Base-by-base conservation (phyloP, 92 coral and sea anemone genomes). In the Montipora capitata region DNA sequence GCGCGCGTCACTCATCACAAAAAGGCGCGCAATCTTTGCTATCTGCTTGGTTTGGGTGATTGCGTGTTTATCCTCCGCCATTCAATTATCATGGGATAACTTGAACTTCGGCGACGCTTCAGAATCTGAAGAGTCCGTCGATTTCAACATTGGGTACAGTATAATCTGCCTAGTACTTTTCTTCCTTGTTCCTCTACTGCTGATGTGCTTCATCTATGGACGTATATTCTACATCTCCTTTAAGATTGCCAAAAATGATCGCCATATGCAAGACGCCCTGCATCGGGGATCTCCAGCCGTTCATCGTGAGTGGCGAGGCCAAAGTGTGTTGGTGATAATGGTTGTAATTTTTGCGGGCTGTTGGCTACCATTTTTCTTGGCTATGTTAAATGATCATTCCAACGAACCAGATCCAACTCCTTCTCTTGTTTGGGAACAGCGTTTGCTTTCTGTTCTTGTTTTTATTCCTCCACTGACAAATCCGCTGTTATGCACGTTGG, bases 61-160 rank as follows among this genome's bases (percentile, higher is more conserved):
- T 4, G 67, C 95, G 1, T 38, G 51, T 1, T 16, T 73, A 7
- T 87, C 83, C 4, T 69, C 98, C 10, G 45, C 87, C 0, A 43
- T 89, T 38, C 98, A 94, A 83, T 91, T 94, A 40, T 69, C 94
- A 3, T 94, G 94, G 98, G 48, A 81, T 15, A 20, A 43, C 2
- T 45, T 40, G 35, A 27, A 27, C 35, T 1, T 27, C 12, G 78
- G 75, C 41, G 74, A 41, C 3, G n/a, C 39, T 17, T 42, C 74
- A 4, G 92, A 92, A 14, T 86, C 74, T 10, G 18, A 68, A 7
- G 75, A 39, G 40, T 64, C 86, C 10, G 74, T 64, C 12, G 62
- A 79, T n/a, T 2, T 57, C 8, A 48, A 77, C 44, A n/a, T 42
- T 41, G 17, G 62, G 16, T 80, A 80, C 35, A 48, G 45, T 48